phyloP scores from a whole-genome alignment of 2,113 vertebrate genomes.

The Andinoacara biseriatus region DNA sequence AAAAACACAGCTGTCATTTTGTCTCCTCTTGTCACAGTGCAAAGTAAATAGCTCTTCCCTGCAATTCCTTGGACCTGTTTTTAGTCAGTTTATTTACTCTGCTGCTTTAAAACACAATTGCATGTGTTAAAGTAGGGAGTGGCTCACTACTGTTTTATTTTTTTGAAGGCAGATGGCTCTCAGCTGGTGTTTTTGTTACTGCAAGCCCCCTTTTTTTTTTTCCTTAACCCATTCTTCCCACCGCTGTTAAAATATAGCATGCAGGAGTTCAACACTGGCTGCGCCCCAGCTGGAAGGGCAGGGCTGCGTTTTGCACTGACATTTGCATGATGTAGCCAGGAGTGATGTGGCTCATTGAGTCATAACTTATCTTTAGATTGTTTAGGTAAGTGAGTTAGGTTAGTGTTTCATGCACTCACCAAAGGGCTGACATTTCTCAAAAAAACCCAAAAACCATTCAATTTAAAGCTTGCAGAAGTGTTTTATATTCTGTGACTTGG shows the following conservation, averaged over 20 bases:
- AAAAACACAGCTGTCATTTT: neutral
- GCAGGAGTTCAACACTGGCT: neutral
- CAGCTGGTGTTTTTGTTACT: slow-evolving; percentile 51
- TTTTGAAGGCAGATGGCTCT: slow-evolving; percentile 56
- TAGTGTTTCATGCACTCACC: slow-evolving; percentile 27
- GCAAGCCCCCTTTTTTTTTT: neutral
- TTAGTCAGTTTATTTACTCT: neutral
- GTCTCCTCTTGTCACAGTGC: neutral
- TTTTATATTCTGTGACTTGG: neutral
- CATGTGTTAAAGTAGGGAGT: slow-evolving; percentile 14
- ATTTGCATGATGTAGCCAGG: slow-evolving; percentile 23
- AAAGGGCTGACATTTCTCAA: slow-evolving; percentile 13
- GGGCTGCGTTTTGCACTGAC: slow-evolving; percentile 15
- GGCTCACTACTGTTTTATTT: slow-evolving; percentile 17
- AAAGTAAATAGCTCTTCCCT: neutral
- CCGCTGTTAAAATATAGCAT: slow-evolving; percentile 6
- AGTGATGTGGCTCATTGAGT: slow-evolving; percentile 52
- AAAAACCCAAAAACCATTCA: neutral
- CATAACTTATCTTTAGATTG: slow-evolving; percentile 51
- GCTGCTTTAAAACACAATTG: neutral
- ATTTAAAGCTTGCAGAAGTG: neutral
- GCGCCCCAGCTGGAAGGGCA: slow-evolving; percentile 4
- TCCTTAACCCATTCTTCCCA: slow-evolving; percentile 8
- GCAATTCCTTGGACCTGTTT: neutral
- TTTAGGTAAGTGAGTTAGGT: slow-evolving; percentile 1